Evolutionary conservation across 2,888 invertebrate species (phyloP), one percentile per base, ranked within the genome.

Genomic region (Thumatha senex): DNA sequence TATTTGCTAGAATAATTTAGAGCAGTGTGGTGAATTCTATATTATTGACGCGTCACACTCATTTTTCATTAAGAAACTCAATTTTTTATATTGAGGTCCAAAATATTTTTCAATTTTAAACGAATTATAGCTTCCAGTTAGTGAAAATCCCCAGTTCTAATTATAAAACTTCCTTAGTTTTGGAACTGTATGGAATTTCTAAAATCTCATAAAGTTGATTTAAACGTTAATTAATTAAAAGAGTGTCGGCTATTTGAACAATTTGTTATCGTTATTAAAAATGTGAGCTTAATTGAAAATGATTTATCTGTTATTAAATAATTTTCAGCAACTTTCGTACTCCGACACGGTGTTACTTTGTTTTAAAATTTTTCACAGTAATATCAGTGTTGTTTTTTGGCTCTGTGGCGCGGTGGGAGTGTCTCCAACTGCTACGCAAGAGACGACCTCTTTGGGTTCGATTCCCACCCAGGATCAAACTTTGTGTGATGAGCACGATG

Each of bases 151-250:
- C 30, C 35, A 18, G 36, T 49, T 54, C 5, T 65, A 65, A 65
- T 64, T 54, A 59, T 42, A 8, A 59, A 59, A 55, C 39, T 64
- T 65, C 43, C 49, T 44, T 56, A 59, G 52, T 65, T 61, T 47
- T 11, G 12, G 40, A 11, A 48, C 40, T 29, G 49, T 48, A 56
- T 58, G 53, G 56, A 50, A 59, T 54, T 46, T 55, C 49, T 46
- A 53, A 65, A 65, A 62, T 54, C 42, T 51, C 52, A 30, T 53
- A 49, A 64, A 65, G 42, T 56, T 58, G 36, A 54, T 54, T 58
- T 55, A 59, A 50, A 34, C 43, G 30, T 46, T 53, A 48, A 51
- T 62, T 64, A 57, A 61, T 65, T 56, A 54, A 50, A 31, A 50
- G n/a, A 42, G 13, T 43, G 43, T 9, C 33, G 30, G 35, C 33